These are phyloP conservation scores for Cryptotermes secundus DNA, from an alignment of 1,140 invertebrate species.

Conservation along the genomic window DNA sequence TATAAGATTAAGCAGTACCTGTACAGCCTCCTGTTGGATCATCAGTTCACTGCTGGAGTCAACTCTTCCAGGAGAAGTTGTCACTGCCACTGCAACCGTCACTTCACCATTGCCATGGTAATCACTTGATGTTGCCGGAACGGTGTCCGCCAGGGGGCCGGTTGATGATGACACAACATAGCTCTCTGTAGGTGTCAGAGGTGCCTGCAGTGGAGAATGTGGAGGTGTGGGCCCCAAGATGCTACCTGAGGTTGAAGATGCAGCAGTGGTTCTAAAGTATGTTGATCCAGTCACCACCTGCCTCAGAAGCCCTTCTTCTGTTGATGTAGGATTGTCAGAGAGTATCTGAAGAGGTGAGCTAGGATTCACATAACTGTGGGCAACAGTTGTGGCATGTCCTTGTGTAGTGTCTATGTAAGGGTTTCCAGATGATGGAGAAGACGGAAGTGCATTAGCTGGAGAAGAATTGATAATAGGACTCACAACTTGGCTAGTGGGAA, in stretches of 20 bases:
- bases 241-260: not conserved
- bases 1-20: not conserved
- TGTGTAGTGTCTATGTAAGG: not conserved
- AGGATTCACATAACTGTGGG: conserved; percentile 19
- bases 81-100: not conserved
- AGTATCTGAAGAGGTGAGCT: not conserved
- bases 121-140: not conserved
- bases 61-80: not conserved
- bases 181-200: conserved; percentile 7
- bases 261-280: not conserved
- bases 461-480: conserved; percentile 22
- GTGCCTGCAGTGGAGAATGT: conserved; percentile 18
- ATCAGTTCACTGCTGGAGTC: conserved; percentile 21
- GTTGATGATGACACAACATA: conserved; percentile 8
- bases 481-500: not conserved
- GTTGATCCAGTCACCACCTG: not conserved
- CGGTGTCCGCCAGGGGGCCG: not conserved
- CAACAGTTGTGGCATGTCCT: not conserved
- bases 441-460: not conserved
- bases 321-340: not conserved
- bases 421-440: not conserved
- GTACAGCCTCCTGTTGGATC: not conserved
- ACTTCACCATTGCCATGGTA: not conserved
- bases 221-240: not conserved
- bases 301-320: conserved; percentile 17